Evolutionary conservation across 37 sponge, comb jelly and placozoan genomes (phyloP).

Genomic region (Axinella damicornis): DNA sequence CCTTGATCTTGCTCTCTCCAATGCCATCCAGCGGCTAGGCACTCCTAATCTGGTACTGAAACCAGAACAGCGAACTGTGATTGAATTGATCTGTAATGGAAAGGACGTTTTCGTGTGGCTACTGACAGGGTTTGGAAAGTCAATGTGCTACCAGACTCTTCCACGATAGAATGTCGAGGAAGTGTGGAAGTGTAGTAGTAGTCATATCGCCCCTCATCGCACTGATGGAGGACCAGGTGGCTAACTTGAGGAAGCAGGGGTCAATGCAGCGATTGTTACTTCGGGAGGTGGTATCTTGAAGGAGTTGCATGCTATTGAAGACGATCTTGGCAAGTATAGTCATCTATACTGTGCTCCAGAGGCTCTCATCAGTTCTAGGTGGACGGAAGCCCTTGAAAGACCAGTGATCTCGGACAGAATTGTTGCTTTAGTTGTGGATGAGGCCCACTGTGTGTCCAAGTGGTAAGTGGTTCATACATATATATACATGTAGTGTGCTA

Average conservation of each 20-base stretch:
- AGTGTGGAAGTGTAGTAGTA: background rate
- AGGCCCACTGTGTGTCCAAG: conserved; percentile 43
- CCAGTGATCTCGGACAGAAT: background rate
- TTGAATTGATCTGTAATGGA: too few species aligned
- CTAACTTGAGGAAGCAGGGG: background rate
- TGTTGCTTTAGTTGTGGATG: conserved; percentile 38
- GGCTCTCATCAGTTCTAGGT: background rate
- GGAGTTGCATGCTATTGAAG: conserved; percentile 2
- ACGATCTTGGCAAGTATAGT: background rate
- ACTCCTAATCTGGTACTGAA: too few species aligned
- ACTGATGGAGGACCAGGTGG: conserved; percentile 39
- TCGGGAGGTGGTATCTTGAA: background rate
- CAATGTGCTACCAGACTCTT: too few species aligned
- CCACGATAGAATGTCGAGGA: too few species aligned
- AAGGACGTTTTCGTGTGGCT: too few species aligned
- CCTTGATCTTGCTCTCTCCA: too few species aligned
- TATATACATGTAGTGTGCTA: background rate
- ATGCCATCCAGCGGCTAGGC: too few species aligned
- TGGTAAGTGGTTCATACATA: conserved; percentile 38
- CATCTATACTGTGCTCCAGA: conserved; percentile 23
- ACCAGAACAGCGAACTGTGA: too few species aligned
- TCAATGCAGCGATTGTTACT: background rate
- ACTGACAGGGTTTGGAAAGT: too few species aligned
- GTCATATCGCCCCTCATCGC: conserved; percentile 40
- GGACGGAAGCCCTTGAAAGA: too few species aligned